Percentiles rank a stretch among this genome's conserved stretches.
Evolutionary conservation across 2,797 vertebrate species (phyloP).

Genomic region (Dicrostonyx torquatus): DNA sequence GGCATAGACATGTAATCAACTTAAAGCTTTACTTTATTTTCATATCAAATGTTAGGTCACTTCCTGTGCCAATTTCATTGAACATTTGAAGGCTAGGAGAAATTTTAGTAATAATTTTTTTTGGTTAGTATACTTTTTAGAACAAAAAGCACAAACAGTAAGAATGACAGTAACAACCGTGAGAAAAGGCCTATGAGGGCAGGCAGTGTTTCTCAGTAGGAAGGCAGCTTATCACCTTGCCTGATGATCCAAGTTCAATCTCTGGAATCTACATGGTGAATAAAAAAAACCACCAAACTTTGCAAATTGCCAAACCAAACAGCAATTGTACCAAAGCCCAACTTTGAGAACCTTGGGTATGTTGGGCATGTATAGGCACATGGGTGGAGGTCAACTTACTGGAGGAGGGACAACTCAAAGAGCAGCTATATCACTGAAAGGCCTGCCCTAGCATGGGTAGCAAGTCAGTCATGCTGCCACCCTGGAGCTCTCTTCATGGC

Average conservation of each 20-base stretch:
- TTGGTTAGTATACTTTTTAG: background rate
- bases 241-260: background rate
- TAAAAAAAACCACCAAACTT: too few relatives aligned
- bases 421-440: background rate
- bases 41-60: background rate
- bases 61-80: background rate
- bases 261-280: background rate
- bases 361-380: background rate
- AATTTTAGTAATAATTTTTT: background rate
- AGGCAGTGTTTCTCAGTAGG: background rate
- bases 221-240: background rate
- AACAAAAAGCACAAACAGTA: background rate
- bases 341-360: background rate
- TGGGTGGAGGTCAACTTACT: background rate
- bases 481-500: too few relatives aligned
- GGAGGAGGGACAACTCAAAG: background rate
- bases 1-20: background rate
- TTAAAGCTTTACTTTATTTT: slow-evolving; percentile 11
- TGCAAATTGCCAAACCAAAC: background rate
- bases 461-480: background rate
- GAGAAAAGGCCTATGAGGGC: background rate
- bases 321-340: background rate
- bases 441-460: background rate
- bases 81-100: background rate
- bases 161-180: background rate